Conservation (phyloP, 2,888 invertebrate genomes). For the Andrena fulva region DNA sequence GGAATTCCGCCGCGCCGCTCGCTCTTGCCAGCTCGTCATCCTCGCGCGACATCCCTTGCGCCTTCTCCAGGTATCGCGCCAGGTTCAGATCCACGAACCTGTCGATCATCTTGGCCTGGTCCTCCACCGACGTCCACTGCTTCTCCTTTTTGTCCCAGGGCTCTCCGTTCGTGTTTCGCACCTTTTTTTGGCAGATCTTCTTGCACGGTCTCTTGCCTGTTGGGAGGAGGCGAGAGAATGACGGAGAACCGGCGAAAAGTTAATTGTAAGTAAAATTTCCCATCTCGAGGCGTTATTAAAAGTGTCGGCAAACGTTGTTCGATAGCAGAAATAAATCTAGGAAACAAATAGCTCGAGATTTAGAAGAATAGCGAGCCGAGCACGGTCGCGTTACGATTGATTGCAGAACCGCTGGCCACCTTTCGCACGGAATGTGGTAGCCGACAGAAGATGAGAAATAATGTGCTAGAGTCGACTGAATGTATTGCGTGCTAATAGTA, state of each 20-base stretch:
- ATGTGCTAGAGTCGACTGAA: no score
- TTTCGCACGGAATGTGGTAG: no score
- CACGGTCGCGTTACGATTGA: no score
- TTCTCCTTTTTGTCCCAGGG: background rate
- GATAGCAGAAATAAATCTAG: no score
- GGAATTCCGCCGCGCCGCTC: conserved; percentile 62
- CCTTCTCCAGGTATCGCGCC: conserved; percentile 66
- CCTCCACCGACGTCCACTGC: conserved; percentile 16
- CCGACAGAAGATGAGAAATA: no score
- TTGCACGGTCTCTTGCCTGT: conserved; percentile 72
- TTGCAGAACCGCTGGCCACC: no score
- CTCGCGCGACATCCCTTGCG: conserved; percentile 36
- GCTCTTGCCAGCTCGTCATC: conserved; percentile 19
- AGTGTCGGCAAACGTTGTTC: no score
- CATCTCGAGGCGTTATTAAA: no score
- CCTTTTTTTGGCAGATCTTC: conserved; percentile 69
- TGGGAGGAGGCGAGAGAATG: background rate
- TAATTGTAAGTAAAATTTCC: background rate
- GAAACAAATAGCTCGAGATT: no score
- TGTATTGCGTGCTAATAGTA: no score
- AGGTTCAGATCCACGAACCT: conserved; percentile 72
- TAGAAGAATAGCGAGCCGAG: no score
- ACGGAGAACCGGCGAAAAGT: background rate
- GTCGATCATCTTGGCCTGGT: conserved; percentile 67
- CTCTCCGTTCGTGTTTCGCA: conserved; percentile 36